These are phyloP conservation scores for Microdon myrmicae DNA, from an alignment of 2,888 invertebrate genomes.

Conservation along the genomic window DNA sequence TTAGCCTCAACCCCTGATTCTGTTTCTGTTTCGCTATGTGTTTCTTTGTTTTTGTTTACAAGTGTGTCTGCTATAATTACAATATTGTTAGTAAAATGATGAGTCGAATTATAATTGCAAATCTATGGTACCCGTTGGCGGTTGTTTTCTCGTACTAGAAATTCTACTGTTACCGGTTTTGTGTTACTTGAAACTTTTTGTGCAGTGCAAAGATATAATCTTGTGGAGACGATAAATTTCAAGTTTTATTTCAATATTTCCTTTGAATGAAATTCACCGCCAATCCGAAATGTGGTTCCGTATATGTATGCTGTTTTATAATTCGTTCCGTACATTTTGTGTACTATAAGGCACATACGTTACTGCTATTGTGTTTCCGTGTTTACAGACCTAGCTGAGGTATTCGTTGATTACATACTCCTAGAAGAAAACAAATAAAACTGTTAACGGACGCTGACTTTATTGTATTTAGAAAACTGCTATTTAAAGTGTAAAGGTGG, in stretches of 20 bases:
- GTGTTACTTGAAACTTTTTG: slow-evolving; percentile 1
- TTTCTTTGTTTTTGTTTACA: too few relatives aligned
- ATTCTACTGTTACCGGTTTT: neutral
- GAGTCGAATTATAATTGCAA: slow-evolving; percentile 15
- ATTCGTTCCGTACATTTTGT: slow-evolving; percentile 29
- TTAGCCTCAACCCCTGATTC: slow-evolving; percentile 17
- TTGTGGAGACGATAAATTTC: neutral
- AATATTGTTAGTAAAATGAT: neutral
- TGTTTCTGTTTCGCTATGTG: neutral
- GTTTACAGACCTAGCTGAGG: too few relatives aligned
- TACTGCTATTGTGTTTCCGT: too few relatives aligned
- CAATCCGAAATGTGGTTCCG: slow-evolving; percentile 23
- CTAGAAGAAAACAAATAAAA: too few relatives aligned
- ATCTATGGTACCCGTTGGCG: slow-evolving; percentile 9
- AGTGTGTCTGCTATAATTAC: slow-evolving; percentile 7
- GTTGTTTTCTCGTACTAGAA: slow-evolving; percentile 5
- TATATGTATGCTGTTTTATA: slow-evolving; percentile 10
- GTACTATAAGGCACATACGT: slow-evolving; percentile 7
- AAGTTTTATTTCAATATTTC: slow-evolving; percentile 24
- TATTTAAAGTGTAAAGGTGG: too few relatives aligned
- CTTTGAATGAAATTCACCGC: slow-evolving; percentile 27
- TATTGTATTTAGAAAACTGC: too few relatives aligned
- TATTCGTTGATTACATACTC: too few relatives aligned
- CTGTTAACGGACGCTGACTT: too few relatives aligned
- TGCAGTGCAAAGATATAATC: neutral